Base-by-base conservation (phyloP, 2,113 vertebrate genomes). In the Elephas maximus region DNA sequence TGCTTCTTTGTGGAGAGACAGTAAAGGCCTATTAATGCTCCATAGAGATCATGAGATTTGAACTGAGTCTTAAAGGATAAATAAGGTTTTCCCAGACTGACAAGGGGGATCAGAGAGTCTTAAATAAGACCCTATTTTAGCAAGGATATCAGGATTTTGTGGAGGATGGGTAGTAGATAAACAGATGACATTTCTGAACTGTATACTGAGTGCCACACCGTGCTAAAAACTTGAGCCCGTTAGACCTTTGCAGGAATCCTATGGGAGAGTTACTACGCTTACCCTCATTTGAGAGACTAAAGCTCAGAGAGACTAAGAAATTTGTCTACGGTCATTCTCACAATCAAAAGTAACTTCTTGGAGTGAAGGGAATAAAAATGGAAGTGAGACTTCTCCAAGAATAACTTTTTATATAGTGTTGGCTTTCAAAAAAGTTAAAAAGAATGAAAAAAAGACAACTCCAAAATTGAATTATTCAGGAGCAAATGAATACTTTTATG, bases 391-490 rank as follows among this genome's bases (percentile, higher is more conserved):
- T 88, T 44, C 30, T 51, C 77, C 37, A 60, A 51, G 44, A 62
- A 30, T 17, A 30, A 9, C 33, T 51, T 51, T 77, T 37, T 62
- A 81, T 15, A 37, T 44, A 45, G 37, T 84, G 69, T 44, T 45
- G 8, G 14, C 82, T 90, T 87, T 83, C 53, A 87, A 93, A 93
- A 88, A 62, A 76, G 44, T 57, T 41, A 65, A 67, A 77, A 83
- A 76, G 8, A 26, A 76, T 26, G 37, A 88, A 44, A 26, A 60
- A 80, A 87, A 73, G 48, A 9, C 71, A 88, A 80, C 21, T 5
- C 18, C 14, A 95, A 79, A 82, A 65, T 26, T 81, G 41, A 94
- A 65, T 81, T n/a, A 41, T 24, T 21, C 5, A 41, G 67, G 74
- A 82, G 53, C 44, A 67, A 93, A 88, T 44, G 4, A 89, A 76